phyloP scores from a whole-genome alignment of 1,140 invertebrate species.

The Dreissena polymorpha region DNA sequence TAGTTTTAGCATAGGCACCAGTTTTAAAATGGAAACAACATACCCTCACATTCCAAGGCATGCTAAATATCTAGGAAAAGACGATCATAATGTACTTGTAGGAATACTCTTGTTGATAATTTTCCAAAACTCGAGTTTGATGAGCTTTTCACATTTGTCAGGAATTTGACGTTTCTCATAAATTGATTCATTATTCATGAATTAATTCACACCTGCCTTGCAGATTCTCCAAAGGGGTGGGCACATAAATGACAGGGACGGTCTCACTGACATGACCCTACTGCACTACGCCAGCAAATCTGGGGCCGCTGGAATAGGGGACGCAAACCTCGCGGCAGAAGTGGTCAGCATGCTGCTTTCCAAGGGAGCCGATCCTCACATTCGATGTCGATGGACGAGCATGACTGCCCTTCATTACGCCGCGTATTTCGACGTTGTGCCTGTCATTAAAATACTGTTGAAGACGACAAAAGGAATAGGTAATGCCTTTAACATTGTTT shows the following conservation, averaged over 20 bases:
- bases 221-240: conserved; percentile 80
- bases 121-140: too few relatives aligned
- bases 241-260: conserved; percentile 82
- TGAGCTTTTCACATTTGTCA: too few relatives aligned
- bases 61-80: too few relatives aligned
- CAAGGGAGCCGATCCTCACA: conserved; percentile 80
- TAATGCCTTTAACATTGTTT: conserved; percentile 41
- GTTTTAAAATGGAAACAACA: too few relatives aligned
- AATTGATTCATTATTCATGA: too few relatives aligned
- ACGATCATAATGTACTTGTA: too few relatives aligned
- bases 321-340: conserved; percentile 75
- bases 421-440: conserved; percentile 82
- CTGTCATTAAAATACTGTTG: conserved; percentile 80
- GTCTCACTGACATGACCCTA: conserved; percentile 83
- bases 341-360: conserved; percentile 77
- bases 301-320: conserved; percentile 82
- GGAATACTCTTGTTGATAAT: too few relatives aligned
- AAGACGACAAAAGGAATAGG: conserved; percentile 78
- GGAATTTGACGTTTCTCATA: too few relatives aligned
- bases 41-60: too few relatives aligned
- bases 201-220: conserved; percentile 40
- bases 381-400: conserved; percentile 82
- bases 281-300: conserved; percentile 83
- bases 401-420: conserved; percentile 83
- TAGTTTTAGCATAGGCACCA: too few relatives aligned